phyloP scores from a whole-genome alignment of 2,797 vertebrate species.

The Anableps anableps region DNA sequence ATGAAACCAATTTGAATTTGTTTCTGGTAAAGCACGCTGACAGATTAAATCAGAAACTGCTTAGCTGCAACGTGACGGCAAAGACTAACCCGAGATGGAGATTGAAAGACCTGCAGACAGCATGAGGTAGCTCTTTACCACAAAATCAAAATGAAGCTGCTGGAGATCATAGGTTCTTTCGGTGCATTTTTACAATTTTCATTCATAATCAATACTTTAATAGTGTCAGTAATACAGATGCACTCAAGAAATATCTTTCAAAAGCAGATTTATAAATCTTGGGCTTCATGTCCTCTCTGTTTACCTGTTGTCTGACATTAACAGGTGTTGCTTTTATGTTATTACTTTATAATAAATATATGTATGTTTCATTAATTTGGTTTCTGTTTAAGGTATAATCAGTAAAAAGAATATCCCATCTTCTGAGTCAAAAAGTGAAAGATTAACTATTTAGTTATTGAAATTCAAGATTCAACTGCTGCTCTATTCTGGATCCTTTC shows the following conservation, averaged over 20 bases:
- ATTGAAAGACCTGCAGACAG: too few relatives aligned
- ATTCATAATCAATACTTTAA: background rate
- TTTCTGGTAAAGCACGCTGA: background rate
- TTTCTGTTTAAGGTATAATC: background rate
- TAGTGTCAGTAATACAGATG: background rate
- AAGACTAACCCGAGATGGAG: background rate
- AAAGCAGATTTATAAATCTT: background rate
- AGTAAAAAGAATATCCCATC: background rate
- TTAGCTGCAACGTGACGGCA: background rate
- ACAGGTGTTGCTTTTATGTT: background rate
- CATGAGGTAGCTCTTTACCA: background rate
- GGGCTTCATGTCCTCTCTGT: background rate
- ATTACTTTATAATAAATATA: background rate
- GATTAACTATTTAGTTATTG: too few relatives aligned
- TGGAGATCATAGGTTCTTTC: background rate
- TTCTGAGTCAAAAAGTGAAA: background rate
- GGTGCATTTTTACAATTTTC: background rate
- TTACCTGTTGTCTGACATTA: too few relatives aligned
- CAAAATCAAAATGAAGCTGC: background rate
- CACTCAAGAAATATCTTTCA: background rate
- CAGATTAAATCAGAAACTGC: background rate
- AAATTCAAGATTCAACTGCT: too few relatives aligned
- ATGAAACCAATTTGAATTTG: conserved; percentile 6
- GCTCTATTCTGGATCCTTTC: background rate
- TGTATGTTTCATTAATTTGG: background rate